These are phyloP conservation scores for Caerostris extrusa DNA, from an alignment of 1,140 invertebrate species.

Conservation along the genomic window DNA sequence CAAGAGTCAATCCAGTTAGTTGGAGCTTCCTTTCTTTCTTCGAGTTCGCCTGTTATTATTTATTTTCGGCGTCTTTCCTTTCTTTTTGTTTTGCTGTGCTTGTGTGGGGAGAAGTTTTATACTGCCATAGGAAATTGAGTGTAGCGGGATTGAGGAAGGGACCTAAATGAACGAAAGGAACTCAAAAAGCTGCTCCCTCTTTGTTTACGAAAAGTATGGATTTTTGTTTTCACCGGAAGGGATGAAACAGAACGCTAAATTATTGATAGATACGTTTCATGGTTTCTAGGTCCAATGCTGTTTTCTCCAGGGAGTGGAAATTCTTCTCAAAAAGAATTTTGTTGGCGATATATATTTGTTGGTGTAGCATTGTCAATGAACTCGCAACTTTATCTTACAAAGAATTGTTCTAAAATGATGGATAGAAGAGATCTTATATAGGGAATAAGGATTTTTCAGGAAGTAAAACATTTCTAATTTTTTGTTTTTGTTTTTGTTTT, in stretches of 20 bases:
- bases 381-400: not conserved
- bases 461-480: too few species aligned
- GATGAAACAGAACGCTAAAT: conserved; percentile 31
- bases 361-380: not conserved
- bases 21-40: conserved; percentile 34
- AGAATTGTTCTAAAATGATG: not conserved
- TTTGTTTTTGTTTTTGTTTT: too few species aligned
- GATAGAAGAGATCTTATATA: not conserved
- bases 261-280: conserved; percentile 53
- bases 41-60: conserved; percentile 43
- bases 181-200: conserved; percentile 4
- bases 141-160: not conserved
- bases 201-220: conserved; percentile 60
- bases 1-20: conserved; percentile 68
- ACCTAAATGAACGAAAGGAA: conserved; percentile 53
- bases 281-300: conserved; percentile 28
- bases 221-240: conserved; percentile 49
- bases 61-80: conserved; percentile 7
- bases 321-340: conserved; percentile 42
- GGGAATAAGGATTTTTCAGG: not conserved
- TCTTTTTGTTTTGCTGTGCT: not conserved
- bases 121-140: conserved; percentile 49
- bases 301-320: conserved; percentile 10
- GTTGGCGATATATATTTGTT: conserved; percentile 16
- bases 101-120: conserved; percentile 29